Evolutionary conservation across 2,797 vertebrate species (phyloP).

Genomic region (Thunnus albacares): DNA sequence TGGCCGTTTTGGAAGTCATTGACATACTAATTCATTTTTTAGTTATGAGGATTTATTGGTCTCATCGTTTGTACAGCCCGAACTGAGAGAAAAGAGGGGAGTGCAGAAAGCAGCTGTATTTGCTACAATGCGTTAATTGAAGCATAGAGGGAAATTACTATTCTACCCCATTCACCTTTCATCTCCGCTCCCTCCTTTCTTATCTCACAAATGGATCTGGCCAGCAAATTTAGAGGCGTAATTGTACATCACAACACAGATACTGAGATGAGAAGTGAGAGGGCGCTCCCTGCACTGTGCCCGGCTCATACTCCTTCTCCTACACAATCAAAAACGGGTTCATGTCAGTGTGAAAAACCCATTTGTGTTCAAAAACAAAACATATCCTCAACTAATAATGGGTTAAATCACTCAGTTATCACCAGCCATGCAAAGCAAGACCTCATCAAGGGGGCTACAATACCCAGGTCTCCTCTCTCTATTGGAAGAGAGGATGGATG

Average conservation of each 20-base stretch:
- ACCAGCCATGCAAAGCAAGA: conserved; percentile 91
- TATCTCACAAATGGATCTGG: conserved; percentile 84
- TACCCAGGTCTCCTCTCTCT: conserved; percentile 81
- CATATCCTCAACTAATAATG: conserved; percentile 89
- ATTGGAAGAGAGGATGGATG: conserved; percentile 66
- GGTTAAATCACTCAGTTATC: conserved; percentile 87
- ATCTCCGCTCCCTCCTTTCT: conserved; percentile 76
- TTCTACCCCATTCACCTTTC: conserved; percentile 77
- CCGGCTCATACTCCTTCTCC: conserved; percentile 80
- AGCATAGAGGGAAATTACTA: conserved; percentile 81
- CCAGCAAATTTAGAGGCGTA: conserved; percentile 83
- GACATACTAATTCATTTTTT: background rate
- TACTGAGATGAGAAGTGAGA: conserved; percentile 87
- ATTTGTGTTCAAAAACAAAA: conserved; percentile 93
- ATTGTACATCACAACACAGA: conserved; percentile 83
- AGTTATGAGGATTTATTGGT: background rate
- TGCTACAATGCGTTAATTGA: conserved; percentile 87
- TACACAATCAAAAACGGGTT: conserved; percentile 82
- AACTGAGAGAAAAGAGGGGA: background rate
- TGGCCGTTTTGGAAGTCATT: background rate
- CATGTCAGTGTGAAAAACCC: conserved; percentile 88
- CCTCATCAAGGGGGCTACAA: conserved; percentile 88
- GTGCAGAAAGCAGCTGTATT: conserved; percentile 69
- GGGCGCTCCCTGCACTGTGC: conserved; percentile 44
- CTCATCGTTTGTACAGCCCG: background rate